A percentile compares a stretch with the other conserved stretches of the same genome.
Conservation (phyloP, 2,113 vertebrate genomes). For the Gobiocypris rarus region DNA sequence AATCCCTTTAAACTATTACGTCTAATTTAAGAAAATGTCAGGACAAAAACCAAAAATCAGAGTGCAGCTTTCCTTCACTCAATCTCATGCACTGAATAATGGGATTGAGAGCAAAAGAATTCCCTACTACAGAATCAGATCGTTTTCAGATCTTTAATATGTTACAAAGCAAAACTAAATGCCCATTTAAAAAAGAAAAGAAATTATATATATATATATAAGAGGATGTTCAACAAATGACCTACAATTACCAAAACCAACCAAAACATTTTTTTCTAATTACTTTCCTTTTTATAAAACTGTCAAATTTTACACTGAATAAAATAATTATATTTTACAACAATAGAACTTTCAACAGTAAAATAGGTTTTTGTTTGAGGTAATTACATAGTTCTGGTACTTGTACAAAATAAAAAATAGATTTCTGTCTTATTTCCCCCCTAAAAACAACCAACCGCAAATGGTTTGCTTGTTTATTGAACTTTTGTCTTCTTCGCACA, state of each 20-base stretch:
- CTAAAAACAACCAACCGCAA: slow-evolving; percentile 60
- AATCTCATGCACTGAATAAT: slow-evolving; percentile 46
- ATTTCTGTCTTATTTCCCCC: slow-evolving; percentile 61
- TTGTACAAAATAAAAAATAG: slow-evolving; percentile 76
- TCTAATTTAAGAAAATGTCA: slow-evolving; percentile 53
- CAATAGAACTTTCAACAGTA: slow-evolving; percentile 77
- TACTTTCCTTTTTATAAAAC: slow-evolving; percentile 73
- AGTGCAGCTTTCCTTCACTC: slow-evolving; percentile 47
- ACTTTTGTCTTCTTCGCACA: slow-evolving; percentile 31
- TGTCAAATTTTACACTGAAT: slow-evolving; percentile 76
- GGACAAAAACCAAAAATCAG: slow-evolving; percentile 41
- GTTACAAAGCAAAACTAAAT: slow-evolving; percentile 57
- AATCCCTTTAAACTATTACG: slow-evolving; percentile 51
- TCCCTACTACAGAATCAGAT: slow-evolving; percentile 36
- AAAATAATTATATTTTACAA: slow-evolving; percentile 82
- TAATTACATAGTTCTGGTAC: slow-evolving; percentile 77
- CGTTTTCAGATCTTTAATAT: slow-evolving; percentile 42
- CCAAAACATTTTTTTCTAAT: slow-evolving; percentile 64
- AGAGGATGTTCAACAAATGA: slow-evolving; percentile 66
- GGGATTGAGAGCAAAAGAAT: slow-evolving; percentile 43
- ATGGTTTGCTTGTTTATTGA: slow-evolving; percentile 45
- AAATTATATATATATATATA: slow-evolving; percentile 38
- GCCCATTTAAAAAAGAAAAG: slow-evolving; percentile 54
- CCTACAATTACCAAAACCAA: slow-evolving; percentile 63
- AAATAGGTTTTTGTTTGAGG: slow-evolving; percentile 82